Evolutionary conservation across 2,888 invertebrate species (phyloP).

Genomic region (Heliconius ethilla): DNA sequence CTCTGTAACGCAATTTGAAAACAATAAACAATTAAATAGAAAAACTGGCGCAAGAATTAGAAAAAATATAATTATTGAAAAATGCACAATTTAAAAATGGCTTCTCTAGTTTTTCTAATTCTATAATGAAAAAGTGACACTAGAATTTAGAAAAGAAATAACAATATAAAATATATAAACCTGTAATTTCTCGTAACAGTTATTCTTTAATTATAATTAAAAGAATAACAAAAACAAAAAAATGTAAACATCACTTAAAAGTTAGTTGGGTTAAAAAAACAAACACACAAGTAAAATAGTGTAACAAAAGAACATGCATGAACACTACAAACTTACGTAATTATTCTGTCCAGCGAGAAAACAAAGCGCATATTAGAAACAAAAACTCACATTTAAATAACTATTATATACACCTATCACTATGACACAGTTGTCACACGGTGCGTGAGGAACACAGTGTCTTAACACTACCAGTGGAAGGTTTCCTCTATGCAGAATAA

Average conservation of each 20-base stretch:
- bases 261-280: not conserved
- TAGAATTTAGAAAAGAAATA: not conserved
- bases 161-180: not conserved
- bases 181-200: not conserved
- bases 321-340: slow-evolving; percentile 53
- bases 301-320: not conserved
- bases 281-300: not conserved
- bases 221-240: not conserved
- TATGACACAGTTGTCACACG: too few species aligned
- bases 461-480: too few species aligned
- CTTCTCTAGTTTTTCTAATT: not conserved
- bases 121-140: not conserved
- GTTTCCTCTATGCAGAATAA: too few species aligned
- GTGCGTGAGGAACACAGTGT: too few species aligned
- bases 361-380: slow-evolving; percentile 34
- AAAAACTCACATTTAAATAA: not conserved
- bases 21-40: not conserved
- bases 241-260: not conserved
- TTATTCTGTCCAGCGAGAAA: slow-evolving; percentile 55
- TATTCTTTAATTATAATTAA: not conserved
- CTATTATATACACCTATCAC: not conserved
- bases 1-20: too few species aligned
- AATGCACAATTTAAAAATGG: not conserved
- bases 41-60: not conserved
- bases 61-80: too few species aligned